Percentiles rank a stretch among this genome's conserved stretches.
Conservation (phyloP, 2,113 vertebrate species). For the Phalacrocorax pelagicus region DNA sequence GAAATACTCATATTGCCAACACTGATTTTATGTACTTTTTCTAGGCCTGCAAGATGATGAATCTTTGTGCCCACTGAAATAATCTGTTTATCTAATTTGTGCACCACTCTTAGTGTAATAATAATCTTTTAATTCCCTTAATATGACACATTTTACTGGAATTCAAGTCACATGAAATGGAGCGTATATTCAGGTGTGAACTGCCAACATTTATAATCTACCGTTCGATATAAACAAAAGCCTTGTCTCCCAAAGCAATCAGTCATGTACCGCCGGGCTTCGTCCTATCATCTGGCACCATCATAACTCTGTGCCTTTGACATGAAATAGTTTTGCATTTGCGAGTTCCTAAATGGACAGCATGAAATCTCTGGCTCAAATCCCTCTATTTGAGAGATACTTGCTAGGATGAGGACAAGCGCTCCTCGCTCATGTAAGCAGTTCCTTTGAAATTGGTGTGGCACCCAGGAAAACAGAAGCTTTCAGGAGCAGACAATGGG, state of each 20-base stretch:
- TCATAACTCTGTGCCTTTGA: background rate
- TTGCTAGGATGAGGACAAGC: background rate
- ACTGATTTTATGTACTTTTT: background rate
- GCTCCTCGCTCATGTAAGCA: background rate
- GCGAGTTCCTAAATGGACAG: background rate
- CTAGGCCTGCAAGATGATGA: background rate
- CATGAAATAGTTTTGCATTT: background rate
- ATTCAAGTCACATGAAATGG: background rate
- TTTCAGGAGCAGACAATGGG: background rate
- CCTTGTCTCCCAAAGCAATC: background rate
- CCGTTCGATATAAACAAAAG: background rate
- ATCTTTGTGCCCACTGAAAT: background rate
- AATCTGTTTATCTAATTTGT: background rate
- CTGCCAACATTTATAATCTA: background rate
- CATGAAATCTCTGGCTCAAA: background rate
- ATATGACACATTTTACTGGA: background rate
- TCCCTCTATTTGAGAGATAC: background rate
- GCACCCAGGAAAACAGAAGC: background rate
- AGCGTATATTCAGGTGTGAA: background rate
- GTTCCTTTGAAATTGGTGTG: background rate
- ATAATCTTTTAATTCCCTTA: background rate
- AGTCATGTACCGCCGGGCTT: background rate
- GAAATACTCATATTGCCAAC: background rate
- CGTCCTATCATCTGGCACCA: background rate
- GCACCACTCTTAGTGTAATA: background rate